Evolutionary conservation across 2,797 vertebrate species (phyloP).

Genomic region (Sardinella longiceps): DNA sequence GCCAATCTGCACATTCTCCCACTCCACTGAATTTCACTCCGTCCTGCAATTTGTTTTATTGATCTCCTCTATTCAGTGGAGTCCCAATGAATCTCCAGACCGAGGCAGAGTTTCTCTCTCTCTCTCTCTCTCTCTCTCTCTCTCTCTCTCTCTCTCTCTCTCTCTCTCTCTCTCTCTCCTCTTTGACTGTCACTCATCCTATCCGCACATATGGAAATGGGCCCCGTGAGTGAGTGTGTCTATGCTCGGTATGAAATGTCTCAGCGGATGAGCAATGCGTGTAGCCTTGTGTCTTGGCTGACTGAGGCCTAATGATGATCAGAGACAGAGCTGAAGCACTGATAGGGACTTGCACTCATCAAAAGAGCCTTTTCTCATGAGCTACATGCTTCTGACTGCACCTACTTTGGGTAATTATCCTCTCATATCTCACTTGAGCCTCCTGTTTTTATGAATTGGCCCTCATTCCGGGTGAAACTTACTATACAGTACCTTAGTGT

Average conservation of each 20-base stretch:
- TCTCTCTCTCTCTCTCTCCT: neutral
- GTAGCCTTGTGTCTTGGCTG: neutral
- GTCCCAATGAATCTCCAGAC: neutral
- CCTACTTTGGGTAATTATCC: neutral
- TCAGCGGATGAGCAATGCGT: neutral
- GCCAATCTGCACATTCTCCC: neutral
- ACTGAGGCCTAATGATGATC: neutral
- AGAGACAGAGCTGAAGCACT: neutral
- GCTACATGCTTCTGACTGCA: neutral
- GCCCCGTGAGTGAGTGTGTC: neutral
- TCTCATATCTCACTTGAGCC: neutral
- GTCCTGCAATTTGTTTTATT: constrained; percentile 8
- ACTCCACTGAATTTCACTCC: neutral
- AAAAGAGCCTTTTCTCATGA: neutral
- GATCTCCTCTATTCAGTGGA: neutral
- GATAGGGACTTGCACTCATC: neutral
- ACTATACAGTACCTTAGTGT: neutral
- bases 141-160: neutral
- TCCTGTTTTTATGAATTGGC: neutral
- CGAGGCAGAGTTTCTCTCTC: neutral
- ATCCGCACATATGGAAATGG: neutral
- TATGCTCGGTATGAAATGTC: neutral
- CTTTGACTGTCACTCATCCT: neutral
- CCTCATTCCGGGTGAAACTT: neutral
- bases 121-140: neutral